Conservation (phyloP, 2,888 invertebrate species). For the Sinelater perroti region DNA sequence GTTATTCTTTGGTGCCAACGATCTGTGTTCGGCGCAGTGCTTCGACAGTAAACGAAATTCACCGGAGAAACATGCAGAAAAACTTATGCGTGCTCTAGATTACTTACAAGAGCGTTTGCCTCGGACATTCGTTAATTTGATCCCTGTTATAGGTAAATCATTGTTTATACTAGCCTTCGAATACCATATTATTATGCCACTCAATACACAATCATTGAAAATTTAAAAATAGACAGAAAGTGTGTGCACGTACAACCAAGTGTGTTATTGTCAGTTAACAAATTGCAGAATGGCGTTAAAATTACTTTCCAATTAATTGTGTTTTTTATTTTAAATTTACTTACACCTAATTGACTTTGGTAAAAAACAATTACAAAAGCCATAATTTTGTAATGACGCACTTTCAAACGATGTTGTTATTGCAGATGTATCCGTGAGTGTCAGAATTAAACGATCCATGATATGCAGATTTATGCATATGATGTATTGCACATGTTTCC, state of each 20-base stretch:
- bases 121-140: constrained; percentile 74
- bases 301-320: too few species aligned
- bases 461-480: constrained; percentile 78
- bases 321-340: too few species aligned
- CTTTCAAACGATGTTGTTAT: too few species aligned
- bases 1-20: constrained; percentile 79
- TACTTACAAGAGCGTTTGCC: constrained; percentile 72
- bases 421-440: constrained; percentile 75
- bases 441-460: constrained; percentile 68
- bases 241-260: too few species aligned
- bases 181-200: too few species aligned
- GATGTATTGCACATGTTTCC: constrained; percentile 78
- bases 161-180: too few species aligned
- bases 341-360: too few species aligned
- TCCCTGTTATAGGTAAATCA: constrained; percentile 77
- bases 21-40: constrained; percentile 78
- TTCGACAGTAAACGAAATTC: constrained; percentile 68
- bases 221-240: too few species aligned
- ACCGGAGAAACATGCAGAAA: constrained; percentile 68
- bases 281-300: too few species aligned
- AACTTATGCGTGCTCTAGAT: constrained; percentile 71
- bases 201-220: too few species aligned
- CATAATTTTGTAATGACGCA: not conserved
- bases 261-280: too few species aligned
- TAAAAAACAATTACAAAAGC: too few species aligned